Conservation (phyloP, 1,140 invertebrate species). For the Saccostrea glomerata region DNA sequence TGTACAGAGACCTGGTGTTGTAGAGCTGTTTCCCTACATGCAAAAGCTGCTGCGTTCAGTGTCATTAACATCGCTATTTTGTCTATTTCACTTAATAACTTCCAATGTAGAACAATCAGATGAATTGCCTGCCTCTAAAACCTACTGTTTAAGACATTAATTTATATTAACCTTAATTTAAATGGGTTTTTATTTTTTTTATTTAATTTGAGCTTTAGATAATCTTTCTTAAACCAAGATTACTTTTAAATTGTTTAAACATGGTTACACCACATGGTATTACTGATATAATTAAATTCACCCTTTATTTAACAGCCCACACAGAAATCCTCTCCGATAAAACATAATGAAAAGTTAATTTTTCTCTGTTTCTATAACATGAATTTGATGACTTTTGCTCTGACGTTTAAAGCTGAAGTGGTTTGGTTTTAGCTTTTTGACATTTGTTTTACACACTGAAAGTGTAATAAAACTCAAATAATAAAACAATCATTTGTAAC, state of each 20-base stretch:
- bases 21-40: neutral
- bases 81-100: no score
- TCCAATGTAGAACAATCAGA: no score
- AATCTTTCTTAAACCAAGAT: neutral
- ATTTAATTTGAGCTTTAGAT: neutral
- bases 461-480: slow-evolving; percentile 6
- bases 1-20: neutral
- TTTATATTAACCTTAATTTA: neutral
- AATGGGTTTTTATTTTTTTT: neutral
- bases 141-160: no score
- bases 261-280: neutral
- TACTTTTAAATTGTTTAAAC: neutral
- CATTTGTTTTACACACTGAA: slow-evolving; percentile 18
- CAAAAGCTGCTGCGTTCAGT: neutral
- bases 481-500: slow-evolving; percentile 7
- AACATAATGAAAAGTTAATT: neutral
- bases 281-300: slow-evolving; percentile 1
- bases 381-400: neutral
- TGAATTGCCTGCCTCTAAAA: no score
- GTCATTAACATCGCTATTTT: no score
- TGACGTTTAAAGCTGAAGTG: neutral
- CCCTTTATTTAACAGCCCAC: neutral
- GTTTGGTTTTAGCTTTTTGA: neutral
- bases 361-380: neutral
- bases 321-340: neutral